A percentile compares a stretch with the other conserved stretches of the same genome.
Evolutionary conservation across 2,888 invertebrate genomes (phyloP).

Genomic region (Mycalesis mineus): DNA sequence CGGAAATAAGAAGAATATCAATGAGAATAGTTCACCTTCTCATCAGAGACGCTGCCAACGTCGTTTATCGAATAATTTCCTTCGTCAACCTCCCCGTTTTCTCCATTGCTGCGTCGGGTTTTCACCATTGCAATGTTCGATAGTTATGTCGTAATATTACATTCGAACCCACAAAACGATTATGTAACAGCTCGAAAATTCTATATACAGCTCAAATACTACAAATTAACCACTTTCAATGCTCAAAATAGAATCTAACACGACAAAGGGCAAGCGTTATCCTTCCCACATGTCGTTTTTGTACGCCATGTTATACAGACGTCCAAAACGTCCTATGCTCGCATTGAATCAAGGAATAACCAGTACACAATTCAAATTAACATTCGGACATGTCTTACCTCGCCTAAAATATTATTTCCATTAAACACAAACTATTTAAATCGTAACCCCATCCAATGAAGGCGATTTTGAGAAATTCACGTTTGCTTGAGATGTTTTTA

Average conservation of each 20-base stretch:
- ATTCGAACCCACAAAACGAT: slow-evolving; percentile 50
- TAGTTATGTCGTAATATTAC: slow-evolving; percentile 52
- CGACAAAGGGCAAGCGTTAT: slow-evolving; percentile 67
- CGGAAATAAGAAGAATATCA: slow-evolving; percentile 45
- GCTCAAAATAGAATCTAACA: slow-evolving; percentile 51
- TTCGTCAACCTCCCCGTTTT: slow-evolving; percentile 73
- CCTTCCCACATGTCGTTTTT: slow-evolving; percentile 69
- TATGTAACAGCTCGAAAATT: slow-evolving; percentile 51
- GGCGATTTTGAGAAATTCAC: slow-evolving; percentile 42
- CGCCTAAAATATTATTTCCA: slow-evolving; percentile 31
- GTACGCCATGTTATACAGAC: slow-evolving; percentile 70
- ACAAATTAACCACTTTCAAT: slow-evolving; percentile 39
- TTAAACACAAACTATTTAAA: slow-evolving; percentile 33
- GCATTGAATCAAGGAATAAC: slow-evolving; percentile 29
- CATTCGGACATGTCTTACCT: slow-evolving; percentile 35
- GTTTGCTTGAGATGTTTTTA: slow-evolving; percentile 60
- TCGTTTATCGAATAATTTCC: slow-evolving; percentile 69
- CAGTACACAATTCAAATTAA: slow-evolving; percentile 27
- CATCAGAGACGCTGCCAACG: slow-evolving; percentile 70
- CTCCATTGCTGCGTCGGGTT: slow-evolving; percentile 77
- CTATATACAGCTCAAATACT: slow-evolving; percentile 48
- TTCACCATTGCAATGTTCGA: slow-evolving; percentile 69
- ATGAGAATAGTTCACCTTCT: slow-evolving; percentile 67
- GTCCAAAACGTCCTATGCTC: slow-evolving; percentile 32
- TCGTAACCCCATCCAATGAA: slow-evolving; percentile 58